Percentiles rank a stretch among this genome's conserved stretches.
These are phyloP conservation scores for Cyprinodon variegatus DNA, from an alignment of 2,113 vertebrate genomes.

Conservation along the genomic window DNA sequence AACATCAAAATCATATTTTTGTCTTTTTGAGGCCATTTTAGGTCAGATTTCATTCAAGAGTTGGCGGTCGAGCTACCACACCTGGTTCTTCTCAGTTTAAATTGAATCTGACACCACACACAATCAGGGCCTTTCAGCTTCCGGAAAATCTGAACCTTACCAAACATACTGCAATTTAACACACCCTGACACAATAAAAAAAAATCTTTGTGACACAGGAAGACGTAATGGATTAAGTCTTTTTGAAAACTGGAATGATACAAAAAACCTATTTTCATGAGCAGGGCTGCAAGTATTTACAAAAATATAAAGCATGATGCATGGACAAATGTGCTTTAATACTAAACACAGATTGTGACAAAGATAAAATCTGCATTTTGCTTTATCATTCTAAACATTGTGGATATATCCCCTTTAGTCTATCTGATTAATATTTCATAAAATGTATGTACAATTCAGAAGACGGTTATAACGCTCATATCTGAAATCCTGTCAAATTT, in stretches of 20 bases:
- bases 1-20: conserved; percentile 9
- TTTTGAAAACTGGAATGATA: neutral
- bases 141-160: neutral
- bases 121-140: conserved; percentile 6
- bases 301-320: neutral
- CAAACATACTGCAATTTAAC: neutral
- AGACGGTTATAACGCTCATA: no score
- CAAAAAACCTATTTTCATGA: neutral
- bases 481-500: no score
- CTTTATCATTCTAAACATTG: no score
- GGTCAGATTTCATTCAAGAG: neutral
- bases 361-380: no score
- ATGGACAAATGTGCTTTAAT: conserved; percentile 1
- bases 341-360: neutral
- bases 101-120: conserved; percentile 11
- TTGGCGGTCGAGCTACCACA: conserved; percentile 1
- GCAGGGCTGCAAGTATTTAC: neutral
- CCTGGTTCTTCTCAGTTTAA: conserved; percentile 19
- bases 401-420: no score
- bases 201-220: neutral
- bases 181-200: neutral
- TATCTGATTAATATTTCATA: no score
- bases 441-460: no score
- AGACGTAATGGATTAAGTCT: neutral
- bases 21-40: neutral